Evolutionary conservation across 2,797 vertebrate species (phyloP), one percentile per base, ranked within the genome.

Genomic region (Fundulus diaphanus): DNA sequence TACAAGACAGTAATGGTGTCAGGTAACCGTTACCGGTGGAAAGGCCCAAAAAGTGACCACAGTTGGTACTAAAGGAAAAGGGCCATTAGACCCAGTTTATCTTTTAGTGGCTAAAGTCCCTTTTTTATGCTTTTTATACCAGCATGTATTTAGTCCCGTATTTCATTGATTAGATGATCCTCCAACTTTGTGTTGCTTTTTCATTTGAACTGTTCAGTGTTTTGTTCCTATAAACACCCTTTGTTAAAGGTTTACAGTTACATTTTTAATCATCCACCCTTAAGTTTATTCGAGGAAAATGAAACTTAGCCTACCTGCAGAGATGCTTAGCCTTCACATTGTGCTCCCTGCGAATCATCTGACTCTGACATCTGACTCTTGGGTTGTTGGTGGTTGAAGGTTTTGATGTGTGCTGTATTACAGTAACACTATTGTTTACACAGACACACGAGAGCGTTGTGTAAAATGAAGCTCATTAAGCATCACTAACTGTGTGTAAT

Each of bases 381-480:
- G 4, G 66, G 12, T 37, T 20, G 20, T 54, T 67, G n/a, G 20
- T 31, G 35, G 22, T 33, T 31, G 54, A 31, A 57, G 4, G 37
- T 15, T 18, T 75, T 73, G 29, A 70, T 63, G 72, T 52, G 52
- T 37, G 49, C 20, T 57, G 0, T 33, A 15, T 52, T 7, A 75
- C 68, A 83, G 54, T 46, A 61, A 74, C 18, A 3, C 48, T 12
- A 16, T 54, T 67, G 76, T 81, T 37, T 13, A 56, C 24, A 31
- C 2, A 33, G 74, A 82, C 20, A 75, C 24, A 13, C 13, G 74
- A 79, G 82, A 81, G 75, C 63, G 18, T 75, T 79, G 74, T 75
- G 52, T 80, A 83, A 70, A 87, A 89, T 83, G 71, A 84, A 86
- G 35, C 76, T 88, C 69, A 78, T 82, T 82, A 77, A 81, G 74